Percentiles rank a stretch among this genome's conserved stretches.
These are phyloP conservation scores for Drosophila pullipes DNA, from an alignment of 2,888 invertebrate genomes.

Conservation along the genomic window DNA sequence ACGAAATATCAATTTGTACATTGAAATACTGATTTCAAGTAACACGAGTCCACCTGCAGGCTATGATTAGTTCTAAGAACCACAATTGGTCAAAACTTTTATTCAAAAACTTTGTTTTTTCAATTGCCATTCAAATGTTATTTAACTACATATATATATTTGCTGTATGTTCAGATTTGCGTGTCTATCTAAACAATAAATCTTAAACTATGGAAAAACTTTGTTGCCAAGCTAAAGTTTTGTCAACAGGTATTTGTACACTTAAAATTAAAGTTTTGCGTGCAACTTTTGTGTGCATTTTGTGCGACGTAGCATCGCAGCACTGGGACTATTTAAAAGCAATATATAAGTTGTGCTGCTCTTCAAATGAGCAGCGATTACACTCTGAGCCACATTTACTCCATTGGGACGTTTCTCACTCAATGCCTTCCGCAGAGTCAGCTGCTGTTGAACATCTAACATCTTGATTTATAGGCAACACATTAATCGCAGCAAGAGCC, in stretches of 20 bases:
- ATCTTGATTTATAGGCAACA: constrained; percentile 58
- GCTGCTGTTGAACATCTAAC: background rate
- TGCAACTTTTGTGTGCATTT: constrained; percentile 10
- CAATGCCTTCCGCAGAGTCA: background rate
- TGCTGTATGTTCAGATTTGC: background rate
- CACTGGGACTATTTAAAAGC: constrained; percentile 1
- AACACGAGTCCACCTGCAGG: constrained; percentile 2
- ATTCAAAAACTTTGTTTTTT: constrained; percentile 15
- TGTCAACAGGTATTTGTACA: constrained; percentile 7
- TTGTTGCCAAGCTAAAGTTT: constrained; percentile 4
- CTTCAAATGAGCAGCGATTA: constrained; percentile 5
- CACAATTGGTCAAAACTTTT: constrained; percentile 10
- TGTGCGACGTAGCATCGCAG: background rate
- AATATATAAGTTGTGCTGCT: constrained; percentile 17
- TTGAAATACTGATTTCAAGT: constrained; percentile 3
- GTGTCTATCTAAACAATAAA: background rate
- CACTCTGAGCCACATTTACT: constrained; percentile 2
- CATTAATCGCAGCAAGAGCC: constrained; percentile 59
- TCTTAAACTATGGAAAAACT: background rate
- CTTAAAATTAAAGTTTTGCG: constrained; percentile 7
- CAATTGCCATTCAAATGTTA: background rate
- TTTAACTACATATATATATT: background rate
- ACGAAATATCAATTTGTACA: constrained; percentile 45
- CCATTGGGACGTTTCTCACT: background rate
- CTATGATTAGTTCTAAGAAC: background rate